Evolutionary conservation across 2,113 vertebrate genomes (phyloP).

Genomic region (Microtus oregoni): DNA sequence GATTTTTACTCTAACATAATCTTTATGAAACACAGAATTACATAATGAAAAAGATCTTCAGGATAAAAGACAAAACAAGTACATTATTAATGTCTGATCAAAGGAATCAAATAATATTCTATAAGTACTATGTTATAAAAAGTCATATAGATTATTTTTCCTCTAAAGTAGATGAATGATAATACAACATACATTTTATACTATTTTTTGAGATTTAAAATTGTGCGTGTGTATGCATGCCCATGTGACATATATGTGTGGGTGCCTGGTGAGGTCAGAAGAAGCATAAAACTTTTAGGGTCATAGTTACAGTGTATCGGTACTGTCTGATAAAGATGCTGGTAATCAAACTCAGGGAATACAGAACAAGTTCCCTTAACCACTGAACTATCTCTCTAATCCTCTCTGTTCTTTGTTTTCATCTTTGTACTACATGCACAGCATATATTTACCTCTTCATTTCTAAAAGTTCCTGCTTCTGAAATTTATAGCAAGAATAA

Average conservation of each 20-base stretch:
- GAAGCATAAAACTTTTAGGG: background rate
- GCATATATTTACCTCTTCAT: background rate
- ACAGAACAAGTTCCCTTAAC: too few species aligned
- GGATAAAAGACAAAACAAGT: background rate
- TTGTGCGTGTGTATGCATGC: background rate
- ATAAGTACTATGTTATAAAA: background rate
- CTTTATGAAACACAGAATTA: slow-evolving; percentile 5
- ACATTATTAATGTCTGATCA: background rate
- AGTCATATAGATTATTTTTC: background rate
- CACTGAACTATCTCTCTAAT: too few species aligned
- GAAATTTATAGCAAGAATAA: background rate
- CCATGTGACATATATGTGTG: too few species aligned
- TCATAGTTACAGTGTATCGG: too few species aligned
- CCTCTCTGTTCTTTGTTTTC: background rate
- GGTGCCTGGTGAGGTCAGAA: background rate
- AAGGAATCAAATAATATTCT: background rate
- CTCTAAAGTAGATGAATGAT: too few species aligned
- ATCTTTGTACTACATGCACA: background rate
- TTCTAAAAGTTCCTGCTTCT: background rate
- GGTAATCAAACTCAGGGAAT: too few species aligned
- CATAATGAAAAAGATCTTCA: background rate
- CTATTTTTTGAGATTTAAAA: background rate
- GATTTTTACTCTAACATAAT: background rate
- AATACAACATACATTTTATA: background rate
- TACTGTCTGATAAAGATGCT: background rate